Base-by-base conservation (phyloP, 2,797 vertebrate species). In the Siniperca undulata region DNA sequence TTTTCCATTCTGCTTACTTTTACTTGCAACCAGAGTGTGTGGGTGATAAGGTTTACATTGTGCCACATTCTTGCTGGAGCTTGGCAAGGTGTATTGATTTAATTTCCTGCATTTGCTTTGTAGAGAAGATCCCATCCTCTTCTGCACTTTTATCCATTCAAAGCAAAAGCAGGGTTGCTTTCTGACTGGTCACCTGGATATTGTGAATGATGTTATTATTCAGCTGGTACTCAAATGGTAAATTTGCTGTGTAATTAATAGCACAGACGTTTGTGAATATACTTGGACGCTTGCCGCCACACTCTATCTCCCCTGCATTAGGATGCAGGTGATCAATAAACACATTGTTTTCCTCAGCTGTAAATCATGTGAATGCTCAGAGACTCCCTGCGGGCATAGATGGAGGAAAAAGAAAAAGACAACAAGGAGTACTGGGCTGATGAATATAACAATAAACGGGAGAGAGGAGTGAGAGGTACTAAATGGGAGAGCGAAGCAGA, bases 311-410 rank as follows among this genome's bases (percentile, higher is more conserved):
- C 46, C 50, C 60, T 44, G 64, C 64, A 40, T 78, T 80, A 14
- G 24, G 74, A 85, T 70, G 80, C 73, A 69, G 46, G 66, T 77
- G 74, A 91, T 93, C 85, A 68, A 90, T 90, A 89, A 86, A 84
- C 19, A 62, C 74, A 30, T n/a, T 62, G 74, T 80, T 86, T 85
- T 72, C 42, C 60, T 85, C 53, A 2, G 65, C 80, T 75, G 80
- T 80, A 87, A 86, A 85, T 91, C 85, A 81, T 34, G 62, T 22
- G 55, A 77, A 70, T 19, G 24, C 50, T 66, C 50, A 17, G 30
- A 74, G 78, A 81, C 36, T 74, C 73, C 83, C 86, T 17, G 50
- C 20, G 11, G 84, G 48, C 70, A 78, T 13, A 14, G 27, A 78
- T 34, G 76, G 65, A 78, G 77, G 56, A 44, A 52, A 61, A 71